Evolutionary conservation across 2,797 vertebrate genomes (phyloP), one percentile per base, ranked within the genome.

Genomic region (Echiichthys vipera): DNA sequence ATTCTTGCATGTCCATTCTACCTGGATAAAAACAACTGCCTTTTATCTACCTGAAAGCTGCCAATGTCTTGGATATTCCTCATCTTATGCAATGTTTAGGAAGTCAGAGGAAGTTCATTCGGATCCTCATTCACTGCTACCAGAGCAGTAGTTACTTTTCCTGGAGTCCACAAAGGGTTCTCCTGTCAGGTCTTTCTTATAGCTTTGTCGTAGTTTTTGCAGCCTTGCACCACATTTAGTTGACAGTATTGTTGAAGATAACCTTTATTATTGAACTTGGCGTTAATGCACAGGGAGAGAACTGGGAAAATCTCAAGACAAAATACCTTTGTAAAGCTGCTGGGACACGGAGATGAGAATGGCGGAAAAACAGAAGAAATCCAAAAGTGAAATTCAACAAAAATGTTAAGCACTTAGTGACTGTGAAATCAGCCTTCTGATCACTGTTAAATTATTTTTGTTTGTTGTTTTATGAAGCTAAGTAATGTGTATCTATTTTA

Each of bases 371-470:
- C 55, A 59, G 45, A 65, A 64, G 54, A 69, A 74, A 76, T 74
- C 55, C 68, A 65, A 72, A 71, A 47, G 36, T 39, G 17, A 84
- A 77, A 76, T 25, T 39, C 45, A 69, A 56, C 57, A 70, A 32
- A 69, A 50, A 69, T 37, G 29, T 74, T 47, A 84, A 82, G 65
- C 32, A 51, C 81, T 84, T 77, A 78, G 57, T 69, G 65, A 85
- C 70, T 74, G 83, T 85, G 77, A 43, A 90, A 80, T 74, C 45
- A 12, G 82, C 83, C 78, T 84, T 84, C 56, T 76, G 69, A 84
- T 88, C 86, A 89, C 82, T 90, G 80, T 90, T 89, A 73, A 72
- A 62, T 76, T 53, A 71, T 59, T 24, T 76, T 45, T 68, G 49
- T 53, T 71, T 4, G 43, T 47, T 68, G 36, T 70, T 75, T 85